Evolutionary conservation across 2,113 vertebrate species (phyloP), one percentile per base, ranked within the genome.

Genomic region (Xiphias gladius): DNA sequence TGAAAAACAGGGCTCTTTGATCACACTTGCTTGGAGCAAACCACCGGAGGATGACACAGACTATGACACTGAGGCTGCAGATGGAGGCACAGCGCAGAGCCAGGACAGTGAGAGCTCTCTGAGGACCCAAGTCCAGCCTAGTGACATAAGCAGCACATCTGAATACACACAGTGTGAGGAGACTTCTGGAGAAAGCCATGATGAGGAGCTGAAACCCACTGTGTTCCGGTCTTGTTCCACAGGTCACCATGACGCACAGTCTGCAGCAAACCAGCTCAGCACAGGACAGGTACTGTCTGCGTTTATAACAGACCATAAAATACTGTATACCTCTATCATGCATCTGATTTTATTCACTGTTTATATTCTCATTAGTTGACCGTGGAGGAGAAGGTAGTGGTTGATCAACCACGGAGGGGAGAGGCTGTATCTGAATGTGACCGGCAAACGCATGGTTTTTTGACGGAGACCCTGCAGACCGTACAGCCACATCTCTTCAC

Each of bases 1-100:
- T 71, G 93, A 95, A 79, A 93, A 95, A 67, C 94, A 95, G 87
- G 94, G 77, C 59, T 95, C 94, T 26, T 74, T 96, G 70, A 96
- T 96, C 62, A 62, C 95, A 1, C 72, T 94, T 4, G 95, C 95
- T 48, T 95, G 95, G 95, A 94, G 95, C 85, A 93, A 93, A 86
- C 90, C 80, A 37, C 39, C 79, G 13, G 80, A 92, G 39, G 72
- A 79, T 4, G 55, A 71, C 11, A 52, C 32, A 1, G 58, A 88
- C 54, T 32, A 8, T 2, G 32, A 85, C 50, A 76, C 22, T 37
- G 71, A 43, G n/a, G 0, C 64, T 43, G 63, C 65, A 61, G 73
- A 71, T 7, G 24, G 30, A 19, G 17, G 30, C 35, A 16, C 52
- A 22, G 58, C 28, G 64, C 68, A 76, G 52, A 63, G 37, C 39